Percentiles rank a stretch among this genome's conserved stretches.
Conservation (phyloP, 2,113 vertebrate species). For the Thermophis baileyi region DNA sequence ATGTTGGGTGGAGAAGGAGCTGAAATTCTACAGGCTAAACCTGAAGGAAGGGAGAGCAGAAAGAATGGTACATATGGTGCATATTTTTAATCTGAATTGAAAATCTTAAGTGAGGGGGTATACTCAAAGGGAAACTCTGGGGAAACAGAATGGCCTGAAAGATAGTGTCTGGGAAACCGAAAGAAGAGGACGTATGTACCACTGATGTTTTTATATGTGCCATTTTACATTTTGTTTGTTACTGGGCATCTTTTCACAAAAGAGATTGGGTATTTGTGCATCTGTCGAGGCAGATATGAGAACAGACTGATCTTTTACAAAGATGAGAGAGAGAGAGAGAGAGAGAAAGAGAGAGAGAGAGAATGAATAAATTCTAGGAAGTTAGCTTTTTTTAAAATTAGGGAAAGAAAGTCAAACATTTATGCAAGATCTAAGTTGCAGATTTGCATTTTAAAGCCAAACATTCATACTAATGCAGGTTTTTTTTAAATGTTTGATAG, state of each 20-base stretch:
- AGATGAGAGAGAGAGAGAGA: not conserved
- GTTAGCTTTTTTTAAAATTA: not conserved
- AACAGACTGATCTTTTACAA: not conserved
- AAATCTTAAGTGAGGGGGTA: not conserved
- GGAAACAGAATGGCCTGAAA: not conserved
- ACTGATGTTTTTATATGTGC: not conserved
- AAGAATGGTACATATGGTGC: not conserved
- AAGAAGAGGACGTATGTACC: not conserved
- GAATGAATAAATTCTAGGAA: not conserved
- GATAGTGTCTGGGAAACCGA: not conserved
- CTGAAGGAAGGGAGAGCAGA: not conserved
- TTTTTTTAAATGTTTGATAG: not conserved
- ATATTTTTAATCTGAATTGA: not conserved
- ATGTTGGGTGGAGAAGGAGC: not conserved
- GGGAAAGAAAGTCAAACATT: not conserved
- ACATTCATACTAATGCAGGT: not conserved
- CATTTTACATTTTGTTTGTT: not conserved
- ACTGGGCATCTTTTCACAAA: not conserved
- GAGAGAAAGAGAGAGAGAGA: too few species aligned
- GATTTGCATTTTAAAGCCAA: not conserved
- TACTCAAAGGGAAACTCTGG: not conserved
- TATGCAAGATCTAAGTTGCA: not conserved
- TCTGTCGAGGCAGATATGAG: not conserved
- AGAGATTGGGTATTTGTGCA: not conserved
- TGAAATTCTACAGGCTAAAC: not conserved